Conservation (phyloP, 2,797 vertebrate genomes). For the Sylvilagus floridanus region DNA sequence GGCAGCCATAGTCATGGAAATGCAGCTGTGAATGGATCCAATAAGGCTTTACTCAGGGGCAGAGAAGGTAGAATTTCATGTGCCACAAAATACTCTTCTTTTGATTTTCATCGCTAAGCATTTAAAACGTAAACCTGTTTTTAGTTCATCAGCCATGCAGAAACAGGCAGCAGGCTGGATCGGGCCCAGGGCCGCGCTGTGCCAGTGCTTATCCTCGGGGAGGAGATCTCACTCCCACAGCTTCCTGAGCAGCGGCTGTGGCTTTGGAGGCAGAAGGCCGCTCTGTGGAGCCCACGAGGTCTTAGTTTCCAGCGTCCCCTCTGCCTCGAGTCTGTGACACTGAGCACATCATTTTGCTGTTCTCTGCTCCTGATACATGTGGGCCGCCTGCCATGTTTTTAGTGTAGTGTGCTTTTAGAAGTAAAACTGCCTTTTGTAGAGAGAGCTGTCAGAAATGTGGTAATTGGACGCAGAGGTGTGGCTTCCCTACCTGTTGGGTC, state of each 20-base stretch:
- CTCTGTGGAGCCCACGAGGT: not conserved
- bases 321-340: not conserved
- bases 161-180: not conserved
- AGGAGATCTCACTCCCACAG: not conserved
- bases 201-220: fast-evolving
- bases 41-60: not conserved
- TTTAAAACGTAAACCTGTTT: not conserved
- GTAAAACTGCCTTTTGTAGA: not conserved
- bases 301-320: not conserved
- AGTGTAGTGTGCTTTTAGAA: not conserved
- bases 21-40: not conserved
- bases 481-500: not conserved
- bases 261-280: not conserved
- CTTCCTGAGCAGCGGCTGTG: not conserved
- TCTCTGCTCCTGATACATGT: not conserved
- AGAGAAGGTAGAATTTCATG: slow-evolving; percentile 31
- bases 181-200: not conserved
- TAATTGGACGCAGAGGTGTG: not conserved
- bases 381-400: not conserved
- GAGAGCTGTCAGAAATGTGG: not conserved
- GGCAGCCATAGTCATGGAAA: not conserved
- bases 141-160: not conserved
- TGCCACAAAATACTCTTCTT: not conserved
- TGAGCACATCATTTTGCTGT: not conserved
- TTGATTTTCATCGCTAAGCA: not conserved